Conservation (phyloP, 2,113 vertebrate species). For the Myiozetetes cayanensis region DNA sequence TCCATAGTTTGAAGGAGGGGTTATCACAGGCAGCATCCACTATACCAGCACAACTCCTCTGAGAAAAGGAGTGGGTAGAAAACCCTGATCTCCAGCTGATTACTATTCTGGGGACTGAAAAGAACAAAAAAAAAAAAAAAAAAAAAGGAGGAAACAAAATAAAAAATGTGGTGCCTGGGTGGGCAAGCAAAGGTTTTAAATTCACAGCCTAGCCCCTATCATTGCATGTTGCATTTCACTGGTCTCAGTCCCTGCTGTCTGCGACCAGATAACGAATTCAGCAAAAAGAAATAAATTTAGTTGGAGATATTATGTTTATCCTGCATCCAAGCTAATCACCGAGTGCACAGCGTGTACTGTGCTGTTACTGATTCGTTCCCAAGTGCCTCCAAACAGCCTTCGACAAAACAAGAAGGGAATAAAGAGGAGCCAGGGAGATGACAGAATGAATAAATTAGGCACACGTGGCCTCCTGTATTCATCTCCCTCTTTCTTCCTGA, state of each 20-base stretch:
- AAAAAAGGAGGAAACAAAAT: not conserved
- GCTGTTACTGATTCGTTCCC: not conserved
- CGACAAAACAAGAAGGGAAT: not conserved
- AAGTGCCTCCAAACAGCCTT: not conserved
- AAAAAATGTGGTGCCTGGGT: not conserved
- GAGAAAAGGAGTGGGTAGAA: not conserved
- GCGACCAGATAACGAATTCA: not conserved
- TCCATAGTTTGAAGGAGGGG: not conserved
- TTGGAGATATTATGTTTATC: not conserved
- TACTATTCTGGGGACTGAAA: not conserved
- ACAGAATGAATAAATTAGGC: conserved; percentile 3
- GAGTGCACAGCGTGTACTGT: not conserved
- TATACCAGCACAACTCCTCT: not conserved
- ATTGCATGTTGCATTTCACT: not conserved
- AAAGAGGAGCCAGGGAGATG: not conserved
- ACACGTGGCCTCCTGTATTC: not conserved
- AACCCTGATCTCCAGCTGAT: not conserved
- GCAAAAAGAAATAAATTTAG: not conserved
- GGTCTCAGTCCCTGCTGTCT: not conserved
- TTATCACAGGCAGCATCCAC: not conserved
- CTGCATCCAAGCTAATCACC: not conserved
- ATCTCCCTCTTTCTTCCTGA: not conserved
- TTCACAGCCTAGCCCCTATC: not conserved
- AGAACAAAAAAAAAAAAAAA: not conserved
- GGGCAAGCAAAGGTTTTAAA: not conserved